Base-by-base conservation (phyloP, 2,888 invertebrate genomes). In the Drosophila borborema region DNA sequence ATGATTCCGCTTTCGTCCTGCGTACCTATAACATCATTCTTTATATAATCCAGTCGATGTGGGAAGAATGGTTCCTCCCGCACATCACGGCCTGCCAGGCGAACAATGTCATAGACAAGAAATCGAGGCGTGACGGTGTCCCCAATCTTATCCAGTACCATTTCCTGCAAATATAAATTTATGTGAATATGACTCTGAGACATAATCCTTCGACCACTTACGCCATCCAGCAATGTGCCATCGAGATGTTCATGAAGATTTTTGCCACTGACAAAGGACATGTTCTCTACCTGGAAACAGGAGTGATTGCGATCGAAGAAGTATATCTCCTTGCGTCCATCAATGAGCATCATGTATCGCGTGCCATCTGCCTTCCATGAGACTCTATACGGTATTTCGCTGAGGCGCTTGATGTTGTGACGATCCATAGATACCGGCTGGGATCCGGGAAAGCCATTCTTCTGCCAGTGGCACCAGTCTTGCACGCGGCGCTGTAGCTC, bases 341-440 rank as follows among this genome's bases (percentile, higher is more conserved):
- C 96, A 77, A 99, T 98, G 48, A 99, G 94, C 98, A 99, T 98
- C 97, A 99, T 97, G 92, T 98, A 99, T 90, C 98, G 96, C 40
- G 97, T 97, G 43, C 99, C 99, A 93, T 99, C 99, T 12, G 99
- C 99, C 92, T 99, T 99, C 99, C 99, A 99, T 2, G 99, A 99
- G 1, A 99, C 99, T 92, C 96, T 95, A 91, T 99, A 99, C 0
- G 97, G 97, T 90, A 97, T 97, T 78, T 96, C 93, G 38, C 95
- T 94, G 4, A 99, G 93, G 14, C 96, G 94, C 59, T 93, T 92
- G 54, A 99, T 94, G 92, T 99, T 99, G 1, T 94, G 91, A 2
- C 94, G 93, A 90, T 98, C 97, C 98, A 99, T 98, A 0, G 99
- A 99, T 0, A 99, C 98, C 0, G 99, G 99, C 91, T 99, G 99